Evolutionary conservation across 2,888 invertebrate genomes (phyloP).

Genomic region (Blera fallax): DNA sequence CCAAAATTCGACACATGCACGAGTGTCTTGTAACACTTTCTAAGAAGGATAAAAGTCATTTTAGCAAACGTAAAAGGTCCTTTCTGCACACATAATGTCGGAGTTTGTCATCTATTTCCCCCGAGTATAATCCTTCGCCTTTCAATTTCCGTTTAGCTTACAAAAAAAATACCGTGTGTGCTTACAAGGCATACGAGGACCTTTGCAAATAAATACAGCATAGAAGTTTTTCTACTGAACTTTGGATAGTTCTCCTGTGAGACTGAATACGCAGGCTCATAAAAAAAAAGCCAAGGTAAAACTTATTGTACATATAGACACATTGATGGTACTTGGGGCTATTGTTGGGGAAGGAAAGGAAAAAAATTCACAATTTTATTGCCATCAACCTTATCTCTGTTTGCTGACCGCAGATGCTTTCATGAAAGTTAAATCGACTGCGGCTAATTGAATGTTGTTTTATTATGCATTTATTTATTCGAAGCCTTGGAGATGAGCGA

Average conservation of each 20-base stretch:
- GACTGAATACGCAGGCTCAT: neutral
- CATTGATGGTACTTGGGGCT: neutral
- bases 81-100: conserved; percentile 1
- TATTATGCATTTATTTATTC: conserved; percentile 1
- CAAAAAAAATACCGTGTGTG: neutral
- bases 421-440: conserved; percentile 13
- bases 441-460: conserved; percentile 8
- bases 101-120: neutral
- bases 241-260: neutral
- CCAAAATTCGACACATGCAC: conserved; percentile 12
- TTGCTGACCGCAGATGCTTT: conserved; percentile 20
- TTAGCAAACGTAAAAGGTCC: conserved; percentile 10
- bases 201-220: neutral
- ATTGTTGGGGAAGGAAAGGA: neutral
- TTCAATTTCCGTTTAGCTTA: conserved; percentile 22
- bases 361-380: neutral
- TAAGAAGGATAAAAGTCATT: conserved; percentile 33
- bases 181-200: neutral
- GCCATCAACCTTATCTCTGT: neutral
- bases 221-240: neutral
- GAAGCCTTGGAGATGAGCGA: neutral
- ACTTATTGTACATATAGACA: neutral
- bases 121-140: conserved; percentile 14
- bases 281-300: neutral
- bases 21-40: conserved; percentile 16